Evolutionary conservation across 1,140 invertebrate genomes (phyloP).

Genomic region (Neotoxoptera formosana): DNA sequence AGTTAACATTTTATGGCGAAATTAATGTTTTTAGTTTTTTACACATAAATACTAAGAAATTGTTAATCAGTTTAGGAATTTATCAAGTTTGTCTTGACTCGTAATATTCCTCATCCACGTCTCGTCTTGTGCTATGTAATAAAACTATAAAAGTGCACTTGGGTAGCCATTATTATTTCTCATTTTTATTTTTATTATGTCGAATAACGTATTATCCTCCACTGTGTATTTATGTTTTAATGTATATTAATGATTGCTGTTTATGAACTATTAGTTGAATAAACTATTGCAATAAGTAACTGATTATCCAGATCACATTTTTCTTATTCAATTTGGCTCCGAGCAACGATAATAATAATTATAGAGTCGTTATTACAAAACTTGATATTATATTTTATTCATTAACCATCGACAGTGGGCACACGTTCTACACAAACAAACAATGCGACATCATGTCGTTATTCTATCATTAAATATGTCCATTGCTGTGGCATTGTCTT

Average conservation of each 20-base stretch:
- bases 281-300: neutral
- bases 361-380: neutral
- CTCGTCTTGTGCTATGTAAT: no score
- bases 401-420: neutral
- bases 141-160: no score
- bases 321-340: neutral
- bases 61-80: no score
- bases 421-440: neutral
- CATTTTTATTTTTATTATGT: neutral
- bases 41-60: no score
- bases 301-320: neutral
- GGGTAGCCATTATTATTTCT: no score
- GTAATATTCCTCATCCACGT: no score
- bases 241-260: neutral
- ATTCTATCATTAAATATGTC: neutral
- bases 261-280: neutral
- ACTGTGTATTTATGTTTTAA: neutral
- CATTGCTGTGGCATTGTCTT: neutral
- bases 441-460: neutral
- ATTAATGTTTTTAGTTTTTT: no score
- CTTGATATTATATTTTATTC: neutral
- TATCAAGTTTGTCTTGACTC: no score
- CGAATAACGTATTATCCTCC: neutral
- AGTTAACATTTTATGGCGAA: no score
- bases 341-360: neutral